Evolutionary conservation across 2,113 vertebrate species (phyloP).

Genomic region (Phaethornis superciliosus): DNA sequence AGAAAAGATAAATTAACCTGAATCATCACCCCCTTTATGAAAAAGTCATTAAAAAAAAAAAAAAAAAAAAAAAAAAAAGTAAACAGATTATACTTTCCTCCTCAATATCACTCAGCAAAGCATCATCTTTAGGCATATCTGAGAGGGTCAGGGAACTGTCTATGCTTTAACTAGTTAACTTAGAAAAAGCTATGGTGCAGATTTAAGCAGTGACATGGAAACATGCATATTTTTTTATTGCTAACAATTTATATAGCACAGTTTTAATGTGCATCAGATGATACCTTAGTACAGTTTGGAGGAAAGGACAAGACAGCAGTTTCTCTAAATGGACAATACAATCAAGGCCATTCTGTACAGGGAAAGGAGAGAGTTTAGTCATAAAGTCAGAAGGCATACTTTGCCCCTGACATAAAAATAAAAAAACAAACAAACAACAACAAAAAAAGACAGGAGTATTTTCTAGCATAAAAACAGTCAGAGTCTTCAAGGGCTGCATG

Average conservation of each 20-base stretch:
- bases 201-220: neutral
- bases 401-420: neutral
- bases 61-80: neutral
- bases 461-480: neutral
- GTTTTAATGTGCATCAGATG: neutral
- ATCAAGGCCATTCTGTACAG: rapidly evolving
- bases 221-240: neutral
- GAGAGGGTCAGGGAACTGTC: neutral
- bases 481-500: neutral
- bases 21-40: neutral
- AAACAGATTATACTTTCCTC: neutral
- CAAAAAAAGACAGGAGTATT: neutral
- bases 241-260: neutral
- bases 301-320: neutral
- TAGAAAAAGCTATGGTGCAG: neutral
- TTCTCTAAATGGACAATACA: neutral
- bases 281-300: no score
- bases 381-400: neutral
- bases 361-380: neutral
- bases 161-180: neutral
- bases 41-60: neutral
- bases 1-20: neutral
- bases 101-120: neutral
- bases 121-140: neutral
- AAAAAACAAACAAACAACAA: no score